phyloP scores from a whole-genome alignment of 2,113 vertebrate species.

The Martes martes region DNA sequence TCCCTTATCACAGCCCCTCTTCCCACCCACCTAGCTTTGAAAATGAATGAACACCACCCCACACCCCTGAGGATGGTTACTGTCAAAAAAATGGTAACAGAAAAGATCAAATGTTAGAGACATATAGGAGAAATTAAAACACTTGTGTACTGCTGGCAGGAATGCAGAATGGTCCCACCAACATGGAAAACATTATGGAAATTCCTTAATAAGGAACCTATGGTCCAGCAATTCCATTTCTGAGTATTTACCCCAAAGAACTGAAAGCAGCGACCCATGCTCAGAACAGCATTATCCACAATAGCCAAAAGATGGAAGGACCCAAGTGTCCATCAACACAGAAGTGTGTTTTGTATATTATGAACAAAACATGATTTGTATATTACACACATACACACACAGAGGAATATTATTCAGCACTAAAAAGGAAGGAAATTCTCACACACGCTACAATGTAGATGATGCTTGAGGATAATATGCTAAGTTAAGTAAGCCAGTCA shows the following conservation, averaged over 20 bases:
- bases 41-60: neutral
- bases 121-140: neutral
- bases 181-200: neutral
- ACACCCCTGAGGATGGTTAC: neutral
- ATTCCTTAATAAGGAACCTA: neutral
- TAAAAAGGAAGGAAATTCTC: neutral
- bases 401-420: neutral
- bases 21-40: neutral
- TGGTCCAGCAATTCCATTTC: neutral
- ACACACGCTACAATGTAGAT: neutral
- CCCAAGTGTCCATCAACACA: neutral
- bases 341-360: neutral
- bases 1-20: neutral
- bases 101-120: neutral
- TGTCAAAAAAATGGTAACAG: neutral
- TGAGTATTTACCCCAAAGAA: neutral
- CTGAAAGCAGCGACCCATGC: neutral
- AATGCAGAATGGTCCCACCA: neutral
- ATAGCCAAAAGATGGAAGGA: neutral
- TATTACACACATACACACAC: neutral
- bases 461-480: neutral
- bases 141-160: neutral
- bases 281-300: neutral
- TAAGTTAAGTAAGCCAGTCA: slow-evolving; percentile 4
- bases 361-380: neutral